Base-by-base conservation (phyloP, 2,113 vertebrate genomes). In the Illadopsis cleaveri region DNA sequence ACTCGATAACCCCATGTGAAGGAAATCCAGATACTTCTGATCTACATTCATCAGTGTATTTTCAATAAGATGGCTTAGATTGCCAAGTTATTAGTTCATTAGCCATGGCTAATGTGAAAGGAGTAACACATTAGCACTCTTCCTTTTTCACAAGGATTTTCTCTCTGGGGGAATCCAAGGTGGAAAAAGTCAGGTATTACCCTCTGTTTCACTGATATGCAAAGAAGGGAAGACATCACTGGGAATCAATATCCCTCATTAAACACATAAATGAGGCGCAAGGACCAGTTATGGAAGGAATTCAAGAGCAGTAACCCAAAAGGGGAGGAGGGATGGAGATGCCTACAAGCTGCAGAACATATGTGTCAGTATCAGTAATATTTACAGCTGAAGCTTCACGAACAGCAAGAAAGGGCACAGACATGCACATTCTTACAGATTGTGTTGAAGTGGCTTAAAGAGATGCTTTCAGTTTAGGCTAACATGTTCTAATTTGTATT, bases 381-480 rank as follows among this genome's bases (percentile, higher is more conserved):
- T 94, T 96, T 96, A 94, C 91, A 90, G 60, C 22, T 45, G 78
- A 91, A 91, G 53, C 61, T 82, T 76, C 73, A 76, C 27, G 31
- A 94, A 69, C 66, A 96, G 93, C 91, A 86, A 94, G 94, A 91
- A 91, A 94, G 93, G 87, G 86, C 93, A 95, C 62, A 94, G 77
- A 76, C 44, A 91, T 42, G 48, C 78, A 91, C 91, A 85, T 88
- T 93, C 70, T 35, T 95, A 90, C 96, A 97, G 92, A 96, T 92
- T 96, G 94, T 88, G 90, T 64, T 90, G 85, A 94, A 97, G 61
- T 79, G 90, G 44, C 78, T 96, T 64, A 72, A 87, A 96, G 92
- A 95, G 66, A 85, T 90, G 58, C 77, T 92, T 95, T 96, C 90
- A 88, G 95, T 94, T 94, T 95, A 86, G 85, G 60, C 92, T 97